Evolutionary conservation across 2,888 invertebrate genomes (phyloP), one percentile per base, ranked within the genome.

Genomic region (Brenthis daphne): DNA sequence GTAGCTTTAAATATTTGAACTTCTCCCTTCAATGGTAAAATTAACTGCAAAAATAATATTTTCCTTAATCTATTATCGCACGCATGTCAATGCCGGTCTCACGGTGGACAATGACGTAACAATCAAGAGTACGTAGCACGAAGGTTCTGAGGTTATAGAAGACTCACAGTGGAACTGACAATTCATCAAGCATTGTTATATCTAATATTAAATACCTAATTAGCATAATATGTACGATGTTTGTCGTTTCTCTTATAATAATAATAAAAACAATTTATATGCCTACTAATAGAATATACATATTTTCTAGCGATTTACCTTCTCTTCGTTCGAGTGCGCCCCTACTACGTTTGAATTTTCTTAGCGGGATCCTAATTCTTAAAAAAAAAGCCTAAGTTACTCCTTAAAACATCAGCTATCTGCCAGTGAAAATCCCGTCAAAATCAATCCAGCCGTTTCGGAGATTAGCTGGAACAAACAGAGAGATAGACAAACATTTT

Each of bases 71-170:
- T 65, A 56, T 67, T 53, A 64, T 50, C 57, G 51, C 12, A 58
- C 74, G 76, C 78, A 76, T 79, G 80, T 77, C 89, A 89, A 89
- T 89, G 89, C 83, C 88, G 79, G 79, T 90, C 90, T 83, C 90
- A 90, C 90, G 88, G 79, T 83, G 81, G 83, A 80, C 81, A 77
- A 75, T 82, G 85, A 84, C 83, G 84, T 82, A 83, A 72, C 66
- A 51, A 29, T 29, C 79, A 64, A 68, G 71, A 71, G 71, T 73
- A 68, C 69, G 71, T 63, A 69, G 71, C 66, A 64, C 68, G 73
- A 73, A 73, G 73, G 71, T 64, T 71, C 47, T 69, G 57, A 65
- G 68, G 70, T 65, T 68, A 57, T 53, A 6, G 16, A 16, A 16
- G 16, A 16, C 16, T 16, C 14, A 20, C 24, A 14, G 61, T 37